Evolutionary conservation across 2,797 vertebrate species (phyloP).

Genomic region (Microctenopoma steveboyesi): DNA sequence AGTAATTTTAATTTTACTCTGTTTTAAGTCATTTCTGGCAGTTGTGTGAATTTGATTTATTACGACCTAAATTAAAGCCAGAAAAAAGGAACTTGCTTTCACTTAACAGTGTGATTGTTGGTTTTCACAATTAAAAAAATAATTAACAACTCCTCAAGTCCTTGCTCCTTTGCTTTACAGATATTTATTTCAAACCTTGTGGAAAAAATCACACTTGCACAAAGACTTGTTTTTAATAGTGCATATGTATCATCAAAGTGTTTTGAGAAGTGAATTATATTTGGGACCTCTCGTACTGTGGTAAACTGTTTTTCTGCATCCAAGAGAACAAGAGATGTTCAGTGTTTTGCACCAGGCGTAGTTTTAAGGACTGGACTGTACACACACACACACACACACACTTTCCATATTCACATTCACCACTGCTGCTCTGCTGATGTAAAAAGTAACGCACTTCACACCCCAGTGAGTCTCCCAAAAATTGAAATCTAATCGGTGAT

Average conservation of each 20-base stretch:
- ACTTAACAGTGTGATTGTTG: conserved; percentile 64
- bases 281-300: conserved; percentile 61
- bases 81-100: conserved; percentile 45
- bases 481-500: neutral
- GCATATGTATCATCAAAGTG: conserved; percentile 59
- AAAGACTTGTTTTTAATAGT: conserved; percentile 62
- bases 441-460: conserved; percentile 42
- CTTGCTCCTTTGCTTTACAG: conserved; percentile 68
- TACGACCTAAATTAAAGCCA: conserved; percentile 57
- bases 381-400: conserved; percentile 7
- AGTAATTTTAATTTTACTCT: conserved; percentile 56
- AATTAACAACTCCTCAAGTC: conserved; percentile 43
- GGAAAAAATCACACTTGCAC: conserved; percentile 62
- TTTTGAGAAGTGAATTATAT: conserved; percentile 55
- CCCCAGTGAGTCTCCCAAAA: conserved; percentile 1
- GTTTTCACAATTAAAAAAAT: conserved; percentile 54
- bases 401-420: conserved; percentile 28
- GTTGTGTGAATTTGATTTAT: conserved; percentile 71
- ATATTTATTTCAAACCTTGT: conserved; percentile 81
- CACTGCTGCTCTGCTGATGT: conserved; percentile 42
- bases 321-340: conserved; percentile 20
- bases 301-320: conserved; percentile 43
- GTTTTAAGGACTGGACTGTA: conserved; percentile 2
- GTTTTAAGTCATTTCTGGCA: conserved; percentile 48
- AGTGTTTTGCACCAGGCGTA: conserved; percentile 51